Percentiles rank a stretch among this genome's conserved stretches.
Conservation (phyloP, 2,113 vertebrate genomes). For the Lepus europaeus region DNA sequence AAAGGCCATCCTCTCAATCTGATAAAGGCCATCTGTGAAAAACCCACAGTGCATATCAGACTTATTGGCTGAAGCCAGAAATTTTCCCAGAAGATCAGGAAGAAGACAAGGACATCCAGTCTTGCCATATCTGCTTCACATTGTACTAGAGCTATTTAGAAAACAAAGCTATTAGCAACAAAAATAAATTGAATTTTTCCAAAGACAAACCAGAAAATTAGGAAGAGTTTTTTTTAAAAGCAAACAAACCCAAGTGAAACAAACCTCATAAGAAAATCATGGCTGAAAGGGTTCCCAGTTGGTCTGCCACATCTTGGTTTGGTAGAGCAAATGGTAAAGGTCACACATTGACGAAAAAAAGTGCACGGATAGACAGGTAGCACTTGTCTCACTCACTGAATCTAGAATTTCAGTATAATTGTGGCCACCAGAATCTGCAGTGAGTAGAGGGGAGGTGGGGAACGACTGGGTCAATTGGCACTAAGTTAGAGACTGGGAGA, state of each 20-base stretch:
- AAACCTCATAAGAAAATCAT: not conserved
- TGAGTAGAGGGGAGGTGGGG: no score
- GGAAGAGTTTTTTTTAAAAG: slow-evolving; percentile 31
- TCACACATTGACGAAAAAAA: not conserved
- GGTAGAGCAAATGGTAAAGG: not conserved
- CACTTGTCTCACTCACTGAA: no score
- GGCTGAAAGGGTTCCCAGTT: not conserved
- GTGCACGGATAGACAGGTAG: no score
- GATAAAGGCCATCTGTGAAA: not conserved
- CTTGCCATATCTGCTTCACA: not conserved
- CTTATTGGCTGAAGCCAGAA: not conserved
- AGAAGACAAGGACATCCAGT: not conserved
- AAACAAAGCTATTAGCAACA: not conserved
- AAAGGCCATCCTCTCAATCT: not conserved
- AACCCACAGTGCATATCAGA: not conserved
- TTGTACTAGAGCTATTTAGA: slow-evolving; percentile 9
- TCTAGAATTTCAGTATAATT: no score
- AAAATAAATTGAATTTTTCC: not conserved
- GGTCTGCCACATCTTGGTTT: not conserved
- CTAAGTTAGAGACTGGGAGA: no score
- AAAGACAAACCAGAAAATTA: not conserved
- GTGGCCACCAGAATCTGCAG: no score
- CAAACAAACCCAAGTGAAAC: slow-evolving; percentile 16
- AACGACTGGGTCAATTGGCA: no score
- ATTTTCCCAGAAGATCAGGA: not conserved